These are phyloP conservation scores for Zoanthus sociatus DNA, from an alignment of 92 coral and sea anemone species.

Conservation along the genomic window DNA sequence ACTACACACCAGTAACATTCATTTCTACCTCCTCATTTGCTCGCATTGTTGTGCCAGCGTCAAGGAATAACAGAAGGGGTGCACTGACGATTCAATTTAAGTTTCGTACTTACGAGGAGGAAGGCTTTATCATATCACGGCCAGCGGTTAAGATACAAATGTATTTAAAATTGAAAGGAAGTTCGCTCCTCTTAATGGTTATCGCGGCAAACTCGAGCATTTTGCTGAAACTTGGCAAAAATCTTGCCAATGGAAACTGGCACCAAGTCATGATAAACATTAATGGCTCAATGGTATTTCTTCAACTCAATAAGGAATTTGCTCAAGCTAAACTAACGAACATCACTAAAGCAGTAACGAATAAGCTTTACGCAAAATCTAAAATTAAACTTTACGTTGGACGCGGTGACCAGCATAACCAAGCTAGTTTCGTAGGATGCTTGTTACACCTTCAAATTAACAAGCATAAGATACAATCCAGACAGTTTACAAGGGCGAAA, in stretches of 20 bases:
- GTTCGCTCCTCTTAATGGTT: constrained; percentile 27
- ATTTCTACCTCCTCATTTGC: constrained; percentile 26
- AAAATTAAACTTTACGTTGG: constrained; percentile 31
- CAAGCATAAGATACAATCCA: background rate
- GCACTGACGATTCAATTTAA: constrained; percentile 32
- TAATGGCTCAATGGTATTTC: background rate
- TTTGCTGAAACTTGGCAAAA: constrained; percentile 30
- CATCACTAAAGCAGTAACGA: background rate
- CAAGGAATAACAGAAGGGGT: background rate
- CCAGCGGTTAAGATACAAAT: constrained; percentile 25
- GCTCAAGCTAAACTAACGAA: background rate
- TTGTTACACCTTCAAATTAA: constrained; percentile 28
- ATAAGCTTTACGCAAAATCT: background rate
- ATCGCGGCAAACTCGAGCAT: constrained; percentile 6
- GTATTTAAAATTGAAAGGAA: constrained; percentile 8
- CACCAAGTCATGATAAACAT: constrained; percentile 20
- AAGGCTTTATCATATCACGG: constrained; percentile 42
- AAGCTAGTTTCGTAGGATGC: constrained; percentile 43
- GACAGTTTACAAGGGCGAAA: background rate
- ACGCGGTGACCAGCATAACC: background rate
- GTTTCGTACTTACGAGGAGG: constrained; percentile 50
- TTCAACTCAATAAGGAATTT: constrained; percentile 20
- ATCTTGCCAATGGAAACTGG: constrained; percentile 58
- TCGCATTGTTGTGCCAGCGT: background rate
- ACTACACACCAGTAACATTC: constrained; percentile 31